Base-by-base conservation (phyloP, 2,113 vertebrate species). In the Rafetus swinhoei region DNA sequence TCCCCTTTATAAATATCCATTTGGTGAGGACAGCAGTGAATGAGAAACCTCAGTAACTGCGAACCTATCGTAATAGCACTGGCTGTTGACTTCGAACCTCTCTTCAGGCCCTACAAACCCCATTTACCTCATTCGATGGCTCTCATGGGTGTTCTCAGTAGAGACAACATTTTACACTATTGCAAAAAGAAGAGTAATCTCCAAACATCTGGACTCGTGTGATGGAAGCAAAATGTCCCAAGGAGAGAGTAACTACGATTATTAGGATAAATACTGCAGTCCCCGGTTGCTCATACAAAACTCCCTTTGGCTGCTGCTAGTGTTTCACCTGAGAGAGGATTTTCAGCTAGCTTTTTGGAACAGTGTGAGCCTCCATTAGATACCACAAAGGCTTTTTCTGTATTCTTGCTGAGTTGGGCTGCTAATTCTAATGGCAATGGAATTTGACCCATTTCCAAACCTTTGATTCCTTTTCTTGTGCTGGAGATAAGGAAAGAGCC, bases 401-500 rank as follows among this genome's bases (percentile, higher is more conserved):
- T 88, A 2, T 95, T 92, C 92, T 87, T 95, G 86, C 74, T 84
- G 53, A 93, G 81, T 97, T 97, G 94, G 85, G 65, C 81, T 96
- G 93, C 94, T 97, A 97, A 97, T 97, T 94, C 91, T 92, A 92
- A 65, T 92, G 94, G 95, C 92, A 94, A 94, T 96, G 95, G 82
- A 96, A 84, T 96, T 89, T 96, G 95, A 96, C 93, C 94, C 90
- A 3, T 97, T 96, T 93, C 90, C 45, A 94, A 97, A 95, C 94
- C 32, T n/a, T 96, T 97, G 96, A 86, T 95, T 95, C 81, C 90
- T 97, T 96, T 97, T 96, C 88, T 96, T 92, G 69, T 69, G 59
- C 92, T 94, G 77, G 84, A 97, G 98, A 98, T 98, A 98, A 98
- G 93, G 53, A 92, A 82, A 91, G 88, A 79, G 52, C 82, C 96